Evolutionary conservation across 2,797 vertebrate species (phyloP).

Genomic region (Epinephelus coioides): DNA sequence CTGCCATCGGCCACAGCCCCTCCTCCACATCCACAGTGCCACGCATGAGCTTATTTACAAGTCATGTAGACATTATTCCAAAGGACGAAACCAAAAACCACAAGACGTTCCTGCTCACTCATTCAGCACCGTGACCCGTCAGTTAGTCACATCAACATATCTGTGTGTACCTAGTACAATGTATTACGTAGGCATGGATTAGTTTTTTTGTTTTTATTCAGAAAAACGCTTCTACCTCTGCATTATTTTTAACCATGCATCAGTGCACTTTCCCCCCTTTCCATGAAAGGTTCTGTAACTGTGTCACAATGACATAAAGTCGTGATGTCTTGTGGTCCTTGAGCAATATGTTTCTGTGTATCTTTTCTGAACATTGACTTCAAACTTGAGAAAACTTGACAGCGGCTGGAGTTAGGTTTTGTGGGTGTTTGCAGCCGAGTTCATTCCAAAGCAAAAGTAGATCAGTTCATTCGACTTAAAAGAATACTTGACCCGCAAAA

Average conservation of each 20-base stretch:
- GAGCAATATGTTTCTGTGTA: slow-evolving; percentile 49
- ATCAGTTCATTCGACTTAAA: slow-evolving; percentile 10
- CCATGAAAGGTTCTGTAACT: slow-evolving; percentile 77
- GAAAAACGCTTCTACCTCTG: slow-evolving; percentile 79
- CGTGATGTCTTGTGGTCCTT: slow-evolving; percentile 43
- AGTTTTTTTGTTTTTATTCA: slow-evolving; percentile 29
- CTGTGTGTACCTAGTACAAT: slow-evolving; percentile 42
- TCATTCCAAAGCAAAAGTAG: slow-evolving; percentile 10
- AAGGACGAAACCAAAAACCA: slow-evolving; percentile 55
- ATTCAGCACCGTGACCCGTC: slow-evolving; percentile 25
- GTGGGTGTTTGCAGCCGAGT: background rate
- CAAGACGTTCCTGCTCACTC: slow-evolving; percentile 31
- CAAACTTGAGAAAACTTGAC: slow-evolving; percentile 15
- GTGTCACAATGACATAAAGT: slow-evolving; percentile 80
- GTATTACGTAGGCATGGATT: slow-evolving; percentile 41
- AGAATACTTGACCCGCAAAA: too few relatives aligned
- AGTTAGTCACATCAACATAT: slow-evolving; percentile 19
- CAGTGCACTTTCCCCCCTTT: slow-evolving; percentile 71
- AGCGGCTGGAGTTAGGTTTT: background rate
- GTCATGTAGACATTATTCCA: slow-evolving; percentile 35
- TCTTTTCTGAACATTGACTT: slow-evolving; percentile 33
- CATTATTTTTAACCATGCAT: slow-evolving; percentile 56
- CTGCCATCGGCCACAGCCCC: slow-evolving; percentile 27
- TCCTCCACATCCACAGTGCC: slow-evolving; percentile 56
- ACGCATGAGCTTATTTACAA: slow-evolving; percentile 53